Evolutionary conservation across 2,113 vertebrate species (phyloP).

Genomic region (Dasyornis broadbenti): DNA sequence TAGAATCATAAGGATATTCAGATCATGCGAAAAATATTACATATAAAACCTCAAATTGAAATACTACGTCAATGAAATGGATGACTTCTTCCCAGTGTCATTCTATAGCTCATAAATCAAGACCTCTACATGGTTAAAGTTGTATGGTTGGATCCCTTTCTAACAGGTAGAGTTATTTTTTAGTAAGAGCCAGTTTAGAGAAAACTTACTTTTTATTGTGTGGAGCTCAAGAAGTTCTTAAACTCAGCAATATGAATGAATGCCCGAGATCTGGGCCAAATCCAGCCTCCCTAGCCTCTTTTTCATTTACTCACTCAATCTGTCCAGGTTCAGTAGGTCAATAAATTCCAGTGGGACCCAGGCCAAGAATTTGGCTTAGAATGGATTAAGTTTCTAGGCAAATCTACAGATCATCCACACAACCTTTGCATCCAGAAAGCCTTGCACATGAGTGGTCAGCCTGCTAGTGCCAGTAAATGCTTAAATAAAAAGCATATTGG

Average conservation of each 20-base stretch:
- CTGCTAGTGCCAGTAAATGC: background rate
- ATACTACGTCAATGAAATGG: background rate
- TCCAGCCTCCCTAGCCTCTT: background rate
- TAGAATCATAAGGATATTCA: background rate
- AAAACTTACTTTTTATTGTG: background rate
- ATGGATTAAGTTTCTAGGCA: constrained; percentile 39
- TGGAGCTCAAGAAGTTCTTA: background rate
- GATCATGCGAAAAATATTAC: background rate
- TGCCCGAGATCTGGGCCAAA: background rate
- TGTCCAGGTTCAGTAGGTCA: constrained; percentile 51
- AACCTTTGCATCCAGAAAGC: background rate
- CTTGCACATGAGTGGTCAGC: background rate
- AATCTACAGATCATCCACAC: constrained; percentile 15
- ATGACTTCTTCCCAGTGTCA: background rate
- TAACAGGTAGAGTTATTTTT: background rate
- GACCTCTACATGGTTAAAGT: background rate
- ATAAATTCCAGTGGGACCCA: constrained; percentile 30
- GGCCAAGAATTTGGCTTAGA: constrained; percentile 43
- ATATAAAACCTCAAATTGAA: background rate
- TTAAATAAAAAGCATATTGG: background rate
- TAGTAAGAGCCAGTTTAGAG: background rate
- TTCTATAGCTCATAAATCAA: background rate
- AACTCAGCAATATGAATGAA: background rate
- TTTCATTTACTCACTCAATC: constrained; percentile 39
- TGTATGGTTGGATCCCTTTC: background rate